These are phyloP conservation scores for Pammene aurita DNA, from an alignment of 2,888 invertebrate genomes.

Conservation along the genomic window DNA sequence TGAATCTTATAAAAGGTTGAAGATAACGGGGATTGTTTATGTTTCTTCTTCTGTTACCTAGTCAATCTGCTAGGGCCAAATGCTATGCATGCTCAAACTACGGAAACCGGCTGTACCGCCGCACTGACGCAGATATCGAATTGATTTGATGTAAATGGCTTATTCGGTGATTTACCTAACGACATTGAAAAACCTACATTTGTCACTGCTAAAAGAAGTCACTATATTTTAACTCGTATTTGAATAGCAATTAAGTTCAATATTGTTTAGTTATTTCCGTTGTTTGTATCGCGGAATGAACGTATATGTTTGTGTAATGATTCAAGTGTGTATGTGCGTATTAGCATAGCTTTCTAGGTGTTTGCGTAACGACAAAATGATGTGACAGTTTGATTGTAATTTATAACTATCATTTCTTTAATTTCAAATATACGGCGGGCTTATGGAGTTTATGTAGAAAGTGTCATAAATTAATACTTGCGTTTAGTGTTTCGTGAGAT, in stretches of 20 bases:
- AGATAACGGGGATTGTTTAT: neutral
- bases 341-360: conserved; percentile 44
- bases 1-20: too few species aligned
- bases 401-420: conserved; percentile 40
- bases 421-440: conserved; percentile 32
- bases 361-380: conserved; percentile 42
- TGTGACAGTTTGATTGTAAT: conserved; percentile 40
- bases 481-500: conserved; percentile 13
- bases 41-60: neutral
- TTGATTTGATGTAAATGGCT: conserved; percentile 39
- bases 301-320: conserved; percentile 6
- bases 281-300: neutral
- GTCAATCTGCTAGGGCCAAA: neutral
- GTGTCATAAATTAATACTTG: conserved; percentile 35
- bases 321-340: conserved; percentile 36
- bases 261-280: neutral
- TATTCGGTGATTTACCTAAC: conserved; percentile 37
- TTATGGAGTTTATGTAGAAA: conserved; percentile 36
- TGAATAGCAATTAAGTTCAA: neutral
- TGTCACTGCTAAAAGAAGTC: neutral
- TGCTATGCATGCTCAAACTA: conserved; percentile 1
- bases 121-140: conserved; percentile 39
- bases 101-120: neutral
- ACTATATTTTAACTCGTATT: neutral
- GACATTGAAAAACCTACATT: neutral